Percentiles rank a stretch among this genome's conserved stretches.
phyloP scores from a whole-genome alignment of 2,888 invertebrate species.

The Augiades crinisus region DNA sequence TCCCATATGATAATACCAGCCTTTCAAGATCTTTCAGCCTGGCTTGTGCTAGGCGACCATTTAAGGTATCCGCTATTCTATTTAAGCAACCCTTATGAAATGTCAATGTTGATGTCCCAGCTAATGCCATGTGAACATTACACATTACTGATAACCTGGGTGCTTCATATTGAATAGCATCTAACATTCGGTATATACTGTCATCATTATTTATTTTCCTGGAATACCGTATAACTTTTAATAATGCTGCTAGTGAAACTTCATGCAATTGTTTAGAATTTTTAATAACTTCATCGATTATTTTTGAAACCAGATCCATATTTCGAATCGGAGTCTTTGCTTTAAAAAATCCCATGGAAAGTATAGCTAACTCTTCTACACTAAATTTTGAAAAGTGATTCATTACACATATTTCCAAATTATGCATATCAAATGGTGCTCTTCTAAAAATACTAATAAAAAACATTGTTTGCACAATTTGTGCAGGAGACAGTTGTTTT shows the following conservation, averaged over 20 bases:
- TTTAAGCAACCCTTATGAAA: constrained; percentile 58
- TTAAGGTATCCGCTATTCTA: constrained; percentile 75
- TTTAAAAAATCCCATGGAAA: constrained; percentile 90
- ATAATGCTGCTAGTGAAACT: constrained; percentile 83
- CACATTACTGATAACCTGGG: constrained; percentile 82
- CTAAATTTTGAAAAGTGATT: constrained; percentile 77
- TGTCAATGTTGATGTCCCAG: constrained; percentile 76
- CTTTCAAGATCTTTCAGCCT: constrained; percentile 90
- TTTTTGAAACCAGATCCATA: constrained; percentile 63
- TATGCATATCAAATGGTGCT: constrained; percentile 82
- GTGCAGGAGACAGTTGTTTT: constrained; percentile 79
- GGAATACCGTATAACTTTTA: constrained; percentile 85
- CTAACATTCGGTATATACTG: constrained; percentile 75
- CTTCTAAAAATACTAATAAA: constrained; percentile 82
- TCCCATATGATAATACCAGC: constrained; percentile 81
- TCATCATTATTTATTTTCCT: constrained; percentile 60
- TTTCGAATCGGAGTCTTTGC: constrained; percentile 84
- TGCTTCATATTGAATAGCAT: constrained; percentile 77
- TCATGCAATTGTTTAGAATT: constrained; percentile 81
- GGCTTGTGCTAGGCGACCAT: constrained; percentile 61
- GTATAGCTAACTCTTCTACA: constrained; percentile 85
- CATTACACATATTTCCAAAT: constrained; percentile 82
- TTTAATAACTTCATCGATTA: constrained; percentile 76
- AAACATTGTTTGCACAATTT: constrained; percentile 86
- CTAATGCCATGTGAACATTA: constrained; percentile 84